Conservation (phyloP, 2,797 vertebrate genomes). For the Acanthurus leucopareius region DNA sequence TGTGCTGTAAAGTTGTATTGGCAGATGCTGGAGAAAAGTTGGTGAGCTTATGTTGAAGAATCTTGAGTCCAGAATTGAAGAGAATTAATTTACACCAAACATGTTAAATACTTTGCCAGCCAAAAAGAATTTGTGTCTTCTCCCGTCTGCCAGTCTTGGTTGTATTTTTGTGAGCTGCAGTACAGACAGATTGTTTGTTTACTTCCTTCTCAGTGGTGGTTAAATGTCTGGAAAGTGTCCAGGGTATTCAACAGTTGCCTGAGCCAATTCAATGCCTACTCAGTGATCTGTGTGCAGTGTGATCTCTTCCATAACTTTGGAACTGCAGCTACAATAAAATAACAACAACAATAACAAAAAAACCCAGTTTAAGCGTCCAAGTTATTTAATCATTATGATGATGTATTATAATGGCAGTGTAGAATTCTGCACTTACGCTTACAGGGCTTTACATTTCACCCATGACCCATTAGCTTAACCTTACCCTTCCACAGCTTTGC, state of each 20-base stretch:
- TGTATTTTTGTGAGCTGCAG: conserved; percentile 23
- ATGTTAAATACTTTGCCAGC: background rate
- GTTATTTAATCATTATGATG: conserved; percentile 18
- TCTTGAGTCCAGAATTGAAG: conserved; percentile 23
- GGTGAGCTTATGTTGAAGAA: conserved; percentile 6
- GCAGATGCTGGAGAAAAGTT: conserved; percentile 21
- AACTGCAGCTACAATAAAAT: conserved; percentile 6
- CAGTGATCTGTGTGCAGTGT: conserved; percentile 42
- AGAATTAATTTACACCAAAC: background rate
- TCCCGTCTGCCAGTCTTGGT: background rate
- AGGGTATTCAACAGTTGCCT: conserved; percentile 41
- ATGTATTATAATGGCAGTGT: conserved; percentile 15
- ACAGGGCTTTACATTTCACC: background rate
- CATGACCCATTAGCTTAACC: conserved; percentile 15
- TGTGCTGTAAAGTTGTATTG: background rate
- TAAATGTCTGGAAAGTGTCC: conserved; percentile 55
- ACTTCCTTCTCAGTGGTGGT: conserved; percentile 36
- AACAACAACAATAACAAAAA: conserved; percentile 4
- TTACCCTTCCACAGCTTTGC: background rate
- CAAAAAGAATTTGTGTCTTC: background rate
- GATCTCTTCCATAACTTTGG: conserved; percentile 26
- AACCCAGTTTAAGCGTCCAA: background rate
- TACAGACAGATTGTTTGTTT: conserved; percentile 48
- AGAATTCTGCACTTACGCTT: background rate
- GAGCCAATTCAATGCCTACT: conserved; percentile 39